Percentiles rank a stretch among this genome's conserved stretches.
Evolutionary conservation across 35 echinoderm and acorn worm genomes (phyloP).

Genomic region (Apostichopus parvimensis): DNA sequence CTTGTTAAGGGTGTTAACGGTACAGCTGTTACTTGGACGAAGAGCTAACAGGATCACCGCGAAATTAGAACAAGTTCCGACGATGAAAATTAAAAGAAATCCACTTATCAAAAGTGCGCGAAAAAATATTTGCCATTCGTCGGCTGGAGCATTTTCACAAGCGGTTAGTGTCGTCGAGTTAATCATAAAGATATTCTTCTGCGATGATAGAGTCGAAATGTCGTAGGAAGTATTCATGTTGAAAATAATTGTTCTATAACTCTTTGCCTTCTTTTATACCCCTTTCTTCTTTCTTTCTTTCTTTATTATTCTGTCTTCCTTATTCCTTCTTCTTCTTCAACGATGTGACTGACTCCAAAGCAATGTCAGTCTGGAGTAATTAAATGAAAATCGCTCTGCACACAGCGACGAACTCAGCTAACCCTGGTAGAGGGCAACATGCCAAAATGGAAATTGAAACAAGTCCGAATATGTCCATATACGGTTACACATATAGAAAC

Average conservation of each 20-base stretch:
- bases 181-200: conserved; percentile 4
- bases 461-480: too few species aligned
- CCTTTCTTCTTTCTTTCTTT: too few species aligned
- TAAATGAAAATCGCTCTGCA: too few species aligned
- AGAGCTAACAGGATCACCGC: conserved; percentile 31
- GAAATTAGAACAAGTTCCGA: conserved; percentile 38
- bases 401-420: too few species aligned
- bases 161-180: not conserved
- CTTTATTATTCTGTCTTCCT: too few species aligned
- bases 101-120: conserved; percentile 44
- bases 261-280: too few species aligned
- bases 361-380: too few species aligned
- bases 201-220: not conserved
- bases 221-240: conserved; percentile 46
- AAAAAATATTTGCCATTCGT: conserved; percentile 54
- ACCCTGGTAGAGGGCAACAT: too few species aligned
- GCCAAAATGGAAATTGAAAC: too few species aligned
- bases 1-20: conserved; percentile 57
- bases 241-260: not conserved
- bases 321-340: too few species aligned
- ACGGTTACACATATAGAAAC: too few species aligned
- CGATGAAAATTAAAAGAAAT: conserved; percentile 54
- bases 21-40: conserved; percentile 26
- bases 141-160: not conserved
- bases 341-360: too few species aligned